Base-by-base conservation (phyloP, 2,113 vertebrate species). In the Oryzias javanicus region DNA sequence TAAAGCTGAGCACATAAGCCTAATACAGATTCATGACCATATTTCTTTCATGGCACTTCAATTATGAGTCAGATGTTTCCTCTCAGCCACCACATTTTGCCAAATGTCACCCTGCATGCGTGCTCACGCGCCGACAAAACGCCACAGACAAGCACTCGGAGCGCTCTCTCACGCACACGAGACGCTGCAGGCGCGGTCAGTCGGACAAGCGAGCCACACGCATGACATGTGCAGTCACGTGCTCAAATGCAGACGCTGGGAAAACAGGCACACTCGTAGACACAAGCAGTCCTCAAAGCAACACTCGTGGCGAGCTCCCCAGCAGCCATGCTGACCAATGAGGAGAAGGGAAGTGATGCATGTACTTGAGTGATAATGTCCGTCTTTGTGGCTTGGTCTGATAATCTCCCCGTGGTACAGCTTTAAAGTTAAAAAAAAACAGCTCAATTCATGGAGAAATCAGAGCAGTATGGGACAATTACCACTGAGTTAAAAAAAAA, bases 61-160 rank as follows among this genome's bases (percentile, higher is more conserved):
- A 84, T 89, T 88, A 89, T 88, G 85, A 88, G 83, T 87, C 86
- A 86, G 86, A 86, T 86, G 85, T 86, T 89, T 86, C 83, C 72
- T 74, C 67, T 78, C 67, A 59, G 5, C 66, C 50, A 67, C 78
- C 76, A 78, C 79, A 73, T 84, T 87, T 87, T 20, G 24, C 85
- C 80, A 88, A 89, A 89, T 87, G 84, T 81, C 88, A 87, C 79
- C 86, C 74, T 80, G 74, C 76, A 82, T 84, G 76, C 78, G 62
- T 69, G 79, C 81, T 76, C 74, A 76, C 69, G 66, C 74, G 47
- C 57, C 66, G 69, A 44, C 52, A 42, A 72, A 35, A 81, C 66
- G 19, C 42, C 61, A 58, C 53, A 60, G 58, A 40, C 27, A 54
- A 56, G 54, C 13, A n/a, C 55, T 35, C 6, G 6, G 46, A 49